phyloP scores from a whole-genome alignment of 2,888 invertebrate genomes.

The Galeopsomyia nigrocyanea region DNA sequence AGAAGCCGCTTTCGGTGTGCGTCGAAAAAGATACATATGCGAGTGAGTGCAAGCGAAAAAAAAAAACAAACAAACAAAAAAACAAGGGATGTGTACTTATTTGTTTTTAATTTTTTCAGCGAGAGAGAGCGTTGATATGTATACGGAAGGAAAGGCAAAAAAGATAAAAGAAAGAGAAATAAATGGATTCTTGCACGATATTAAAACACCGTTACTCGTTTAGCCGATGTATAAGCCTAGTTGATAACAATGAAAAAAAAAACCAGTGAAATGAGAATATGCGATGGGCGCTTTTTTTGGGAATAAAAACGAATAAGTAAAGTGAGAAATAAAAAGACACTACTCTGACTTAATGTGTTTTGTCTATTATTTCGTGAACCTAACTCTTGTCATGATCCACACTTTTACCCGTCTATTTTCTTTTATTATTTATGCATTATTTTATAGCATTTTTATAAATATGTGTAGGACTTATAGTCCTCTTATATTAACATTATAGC shows the following conservation, averaged over 20 bases:
- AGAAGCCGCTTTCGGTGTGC: too few species aligned
- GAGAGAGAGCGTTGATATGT: conserved; percentile 33
- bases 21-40: too few species aligned
- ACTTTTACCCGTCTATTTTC: too few species aligned
- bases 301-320: conserved; percentile 46
- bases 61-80: too few species aligned
- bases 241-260: conserved; percentile 31
- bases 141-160: conserved; percentile 8
- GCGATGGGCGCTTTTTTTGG: conserved; percentile 46
- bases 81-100: not conserved
- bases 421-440: too few species aligned
- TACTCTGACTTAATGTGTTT: conserved; percentile 31
- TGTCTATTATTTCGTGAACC: too few species aligned
- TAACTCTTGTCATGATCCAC: too few species aligned
- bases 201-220: conserved; percentile 47
- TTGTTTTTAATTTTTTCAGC: conserved; percentile 30
- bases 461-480: too few species aligned
- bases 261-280: not conserved
- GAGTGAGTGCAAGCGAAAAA: conserved; percentile 29
- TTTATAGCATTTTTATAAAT: too few species aligned
- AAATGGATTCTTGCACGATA: conserved; percentile 47
- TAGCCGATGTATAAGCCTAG: conserved; percentile 49
- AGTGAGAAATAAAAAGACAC: conserved; percentile 48
- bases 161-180: conserved; percentile 5
- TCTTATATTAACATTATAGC: too few species aligned